phyloP scores from a whole-genome alignment of 2,888 invertebrate species.

The Malacosoma neustria region DNA sequence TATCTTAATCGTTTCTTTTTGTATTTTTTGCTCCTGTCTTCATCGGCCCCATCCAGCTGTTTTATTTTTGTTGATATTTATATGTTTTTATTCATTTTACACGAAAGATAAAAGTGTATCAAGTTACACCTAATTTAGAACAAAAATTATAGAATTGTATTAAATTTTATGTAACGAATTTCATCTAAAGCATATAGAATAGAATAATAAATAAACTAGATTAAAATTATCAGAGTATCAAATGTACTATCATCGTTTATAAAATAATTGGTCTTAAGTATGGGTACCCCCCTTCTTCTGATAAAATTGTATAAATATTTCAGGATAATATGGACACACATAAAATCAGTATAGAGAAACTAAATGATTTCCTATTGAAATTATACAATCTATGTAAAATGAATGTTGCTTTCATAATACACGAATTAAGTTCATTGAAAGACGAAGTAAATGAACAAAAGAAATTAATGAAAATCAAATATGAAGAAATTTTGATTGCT shows the following conservation, averaged over 20 bases:
- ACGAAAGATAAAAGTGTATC: slow-evolving; percentile 5
- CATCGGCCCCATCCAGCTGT: slow-evolving; percentile 54
- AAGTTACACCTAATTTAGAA: too few species aligned
- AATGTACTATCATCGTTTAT: too few species aligned
- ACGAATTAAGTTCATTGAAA: slow-evolving; percentile 74
- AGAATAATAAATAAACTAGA: too few species aligned
- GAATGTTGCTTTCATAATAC: slow-evolving; percentile 72
- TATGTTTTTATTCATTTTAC: slow-evolving; percentile 7
- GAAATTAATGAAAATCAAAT: slow-evolving; percentile 57
- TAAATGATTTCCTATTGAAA: slow-evolving; percentile 68
- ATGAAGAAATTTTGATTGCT: slow-evolving; percentile 66
- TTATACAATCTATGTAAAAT: slow-evolving; percentile 72
- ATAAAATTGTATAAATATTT: slow-evolving; percentile 41
- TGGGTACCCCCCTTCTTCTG: too few species aligned
- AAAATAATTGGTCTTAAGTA: too few species aligned
- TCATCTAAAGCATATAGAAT: too few species aligned
- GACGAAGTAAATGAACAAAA: slow-evolving; percentile 69
- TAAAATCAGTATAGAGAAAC: slow-evolving; percentile 77
- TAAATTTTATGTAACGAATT: too few species aligned
- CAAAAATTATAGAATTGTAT: too few species aligned
- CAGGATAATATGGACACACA: slow-evolving; percentile 84
- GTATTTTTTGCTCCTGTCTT: slow-evolving; percentile 62
- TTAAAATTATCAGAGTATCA: too few species aligned
- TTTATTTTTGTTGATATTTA: slow-evolving; percentile 25
- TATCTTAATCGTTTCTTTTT: slow-evolving; percentile 20